phyloP scores from a whole-genome alignment of 2,113 vertebrate species.

The Platichthys stellatus region DNA sequence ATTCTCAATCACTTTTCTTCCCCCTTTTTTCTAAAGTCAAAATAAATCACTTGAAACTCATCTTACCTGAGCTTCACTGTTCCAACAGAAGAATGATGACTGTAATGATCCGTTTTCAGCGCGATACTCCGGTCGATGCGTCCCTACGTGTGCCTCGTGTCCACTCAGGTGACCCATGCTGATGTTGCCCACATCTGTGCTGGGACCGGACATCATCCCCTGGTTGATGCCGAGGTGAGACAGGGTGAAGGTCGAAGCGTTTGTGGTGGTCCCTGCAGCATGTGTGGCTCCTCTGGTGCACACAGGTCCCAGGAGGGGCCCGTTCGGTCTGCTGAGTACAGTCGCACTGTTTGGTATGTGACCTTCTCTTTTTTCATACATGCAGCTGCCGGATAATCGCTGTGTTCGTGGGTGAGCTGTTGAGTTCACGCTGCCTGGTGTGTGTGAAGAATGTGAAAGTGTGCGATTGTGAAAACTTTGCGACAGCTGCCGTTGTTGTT shows the following conservation, averaged over 20 bases:
- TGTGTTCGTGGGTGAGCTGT: not conserved
- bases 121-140: not conserved
- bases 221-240: not conserved
- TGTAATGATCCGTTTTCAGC: not conserved
- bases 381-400: slow-evolving; percentile 41
- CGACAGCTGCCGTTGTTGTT: slow-evolving; percentile 15
- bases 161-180: not conserved
- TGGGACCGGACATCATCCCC: not conserved
- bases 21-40: not conserved
- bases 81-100: slow-evolving; percentile 40
- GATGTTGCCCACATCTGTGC: not conserved
- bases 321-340: not conserved
- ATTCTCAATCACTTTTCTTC: not conserved
- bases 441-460: slow-evolving; percentile 19
- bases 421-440: not conserved
- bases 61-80: slow-evolving; percentile 36
- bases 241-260: not conserved
- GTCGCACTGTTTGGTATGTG: not conserved
- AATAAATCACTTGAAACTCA: not conserved
- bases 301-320: not conserved
- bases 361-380: slow-evolving; percentile 37
- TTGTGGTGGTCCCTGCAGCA: not conserved
- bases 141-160: not conserved
- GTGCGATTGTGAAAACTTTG: slow-evolving; percentile 19
- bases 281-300: not conserved